Conservation (phyloP, 1,140 invertebrate genomes). For the Calycopis cecrops region DNA sequence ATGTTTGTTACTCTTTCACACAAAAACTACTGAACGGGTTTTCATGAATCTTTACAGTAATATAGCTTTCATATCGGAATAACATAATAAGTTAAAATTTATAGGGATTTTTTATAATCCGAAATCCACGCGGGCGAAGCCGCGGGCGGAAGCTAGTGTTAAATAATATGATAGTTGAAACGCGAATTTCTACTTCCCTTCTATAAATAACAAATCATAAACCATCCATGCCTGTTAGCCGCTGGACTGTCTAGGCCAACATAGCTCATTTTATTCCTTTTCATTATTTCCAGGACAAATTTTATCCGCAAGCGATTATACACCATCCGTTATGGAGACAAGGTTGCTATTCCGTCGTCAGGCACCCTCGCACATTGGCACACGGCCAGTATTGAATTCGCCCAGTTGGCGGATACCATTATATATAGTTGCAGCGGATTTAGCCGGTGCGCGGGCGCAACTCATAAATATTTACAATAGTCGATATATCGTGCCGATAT, state of each 20-base stretch:
- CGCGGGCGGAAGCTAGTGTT: too few relatives aligned
- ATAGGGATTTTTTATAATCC: too few relatives aligned
- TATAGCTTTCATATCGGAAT: too few relatives aligned
- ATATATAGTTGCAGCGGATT: conserved; percentile 41
- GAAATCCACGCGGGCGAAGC: too few relatives aligned
- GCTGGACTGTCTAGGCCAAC: background rate
- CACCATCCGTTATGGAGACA: background rate
- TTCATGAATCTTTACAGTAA: too few relatives aligned
- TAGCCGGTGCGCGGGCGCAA: conserved; percentile 32
- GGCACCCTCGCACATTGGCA: conserved; percentile 27
- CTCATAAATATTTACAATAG: conserved; percentile 6
- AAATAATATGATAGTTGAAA: too few relatives aligned
- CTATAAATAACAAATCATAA: background rate
- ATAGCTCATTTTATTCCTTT: conserved; percentile 1
- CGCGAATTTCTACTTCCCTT: too few relatives aligned
- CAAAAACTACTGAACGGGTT: too few relatives aligned
- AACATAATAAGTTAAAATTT: too few relatives aligned
- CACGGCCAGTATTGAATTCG: conserved; percentile 41
- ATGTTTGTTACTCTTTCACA: too few relatives aligned
- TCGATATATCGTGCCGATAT: background rate
- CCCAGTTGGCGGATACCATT: conserved; percentile 44
- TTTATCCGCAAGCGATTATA: conserved; percentile 11
- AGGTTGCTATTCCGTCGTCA: background rate
- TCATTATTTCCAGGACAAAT: background rate
- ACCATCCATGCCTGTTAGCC: too few relatives aligned